phyloP scores from a whole-genome alignment of 2,888 invertebrate species.

The Polylopha cassiicola region DNA sequence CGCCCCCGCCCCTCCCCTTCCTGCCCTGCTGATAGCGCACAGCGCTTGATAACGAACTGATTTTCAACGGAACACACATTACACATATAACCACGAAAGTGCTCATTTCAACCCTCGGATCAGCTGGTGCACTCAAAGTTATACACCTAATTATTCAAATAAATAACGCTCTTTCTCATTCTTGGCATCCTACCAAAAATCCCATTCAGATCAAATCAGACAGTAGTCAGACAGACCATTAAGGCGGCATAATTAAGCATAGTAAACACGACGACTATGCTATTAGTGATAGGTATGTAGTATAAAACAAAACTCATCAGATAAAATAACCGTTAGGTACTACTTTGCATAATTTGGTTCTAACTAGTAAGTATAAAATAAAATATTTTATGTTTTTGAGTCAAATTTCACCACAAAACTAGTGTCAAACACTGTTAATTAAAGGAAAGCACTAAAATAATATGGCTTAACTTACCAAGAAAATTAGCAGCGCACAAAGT shows the following conservation, averaged over 20 bases:
- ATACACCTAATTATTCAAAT: too few species aligned
- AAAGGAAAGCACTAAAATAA: slow-evolving; percentile 17
- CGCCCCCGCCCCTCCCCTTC: slow-evolving; percentile 37
- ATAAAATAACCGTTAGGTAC: too few species aligned
- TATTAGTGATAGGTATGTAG: too few species aligned
- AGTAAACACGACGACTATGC: background rate
- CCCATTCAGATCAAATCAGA: slow-evolving; percentile 21
- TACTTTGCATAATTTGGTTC: too few species aligned
- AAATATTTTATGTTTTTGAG: too few species aligned
- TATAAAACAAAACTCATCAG: too few species aligned
- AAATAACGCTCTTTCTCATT: slow-evolving; percentile 25
- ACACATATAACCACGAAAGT: slow-evolving; percentile 26
- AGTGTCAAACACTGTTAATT: too few species aligned
- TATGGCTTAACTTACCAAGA: slow-evolving; percentile 56
- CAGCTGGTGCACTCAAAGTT: too few species aligned
- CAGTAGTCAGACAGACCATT: slow-evolving; percentile 10
- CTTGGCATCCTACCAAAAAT: slow-evolving; percentile 41
- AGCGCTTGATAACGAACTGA: slow-evolving; percentile 61
- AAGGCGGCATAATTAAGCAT: slow-evolving; percentile 2
- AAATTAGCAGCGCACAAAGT: slow-evolving; percentile 38
- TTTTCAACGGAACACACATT: slow-evolving; percentile 42
- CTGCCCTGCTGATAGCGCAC: slow-evolving; percentile 36
- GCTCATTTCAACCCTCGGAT: slow-evolving; percentile 18
- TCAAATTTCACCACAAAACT: too few species aligned
- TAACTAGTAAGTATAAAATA: too few species aligned